These are phyloP conservation scores for Drosophila obscura DNA, from an alignment of 1,140 invertebrate genomes.

Conservation along the genomic window DNA sequence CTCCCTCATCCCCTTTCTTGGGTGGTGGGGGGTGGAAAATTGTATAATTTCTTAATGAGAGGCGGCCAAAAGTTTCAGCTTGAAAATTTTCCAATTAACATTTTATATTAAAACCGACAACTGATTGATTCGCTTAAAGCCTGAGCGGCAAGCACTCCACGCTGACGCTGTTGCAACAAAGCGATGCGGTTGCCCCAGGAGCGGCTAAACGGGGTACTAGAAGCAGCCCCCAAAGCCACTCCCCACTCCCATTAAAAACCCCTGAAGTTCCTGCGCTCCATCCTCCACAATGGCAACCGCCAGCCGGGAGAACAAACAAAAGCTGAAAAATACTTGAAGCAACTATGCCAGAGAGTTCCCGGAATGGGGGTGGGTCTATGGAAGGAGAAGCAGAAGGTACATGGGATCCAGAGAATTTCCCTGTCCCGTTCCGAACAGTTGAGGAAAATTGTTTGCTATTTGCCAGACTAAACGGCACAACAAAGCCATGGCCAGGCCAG, in stretches of 20 bases:
- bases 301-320: constrained; percentile 67
- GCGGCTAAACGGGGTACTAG: background rate
- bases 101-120: constrained; percentile 72
- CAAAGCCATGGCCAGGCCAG: constrained; percentile 42
- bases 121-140: constrained; percentile 77
- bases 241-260: constrained; percentile 1
- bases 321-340: constrained; percentile 75
- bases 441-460: constrained; percentile 73
- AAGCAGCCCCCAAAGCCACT: background rate
- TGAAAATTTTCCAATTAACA: constrained; percentile 69
- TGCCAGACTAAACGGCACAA: constrained; percentile 76
- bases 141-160: constrained; percentile 5
- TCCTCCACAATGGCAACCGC: constrained; percentile 49
- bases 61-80: constrained; percentile 41
- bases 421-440: constrained; percentile 27
- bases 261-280: constrained; percentile 7
- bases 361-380: constrained; percentile 9
- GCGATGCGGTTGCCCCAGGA: constrained; percentile 37
- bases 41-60: constrained; percentile 74
- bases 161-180: constrained; percentile 20
- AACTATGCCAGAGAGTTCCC: constrained; percentile 65
- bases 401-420: constrained; percentile 12
- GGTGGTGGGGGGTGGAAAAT: constrained; percentile 19
- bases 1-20: too few species aligned
- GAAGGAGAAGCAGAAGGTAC: background rate